Conservation (phyloP, 2,888 invertebrate species). For the Andrena hattorfiana region DNA sequence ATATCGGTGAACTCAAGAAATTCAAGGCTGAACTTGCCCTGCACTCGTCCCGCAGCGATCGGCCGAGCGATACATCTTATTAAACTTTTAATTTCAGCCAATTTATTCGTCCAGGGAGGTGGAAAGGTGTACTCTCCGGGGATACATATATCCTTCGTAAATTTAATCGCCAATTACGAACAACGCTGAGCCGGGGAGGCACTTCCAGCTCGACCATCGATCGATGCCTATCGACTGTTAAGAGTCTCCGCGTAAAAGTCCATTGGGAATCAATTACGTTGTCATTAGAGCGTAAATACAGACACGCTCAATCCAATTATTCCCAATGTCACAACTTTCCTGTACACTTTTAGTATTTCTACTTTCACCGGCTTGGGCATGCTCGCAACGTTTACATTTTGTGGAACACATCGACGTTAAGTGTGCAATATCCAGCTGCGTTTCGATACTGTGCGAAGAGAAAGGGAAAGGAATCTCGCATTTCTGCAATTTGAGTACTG, state of each 20-base stretch:
- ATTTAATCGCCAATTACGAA: slow-evolving; percentile 75
- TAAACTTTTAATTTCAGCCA: slow-evolving; percentile 72
- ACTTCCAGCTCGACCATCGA: slow-evolving; percentile 62
- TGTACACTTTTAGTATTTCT: neutral
- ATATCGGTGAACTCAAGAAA: slow-evolving; percentile 12
- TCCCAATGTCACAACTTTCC: neutral
- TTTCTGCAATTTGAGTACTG: neutral
- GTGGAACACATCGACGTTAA: neutral
- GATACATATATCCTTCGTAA: slow-evolving; percentile 63
- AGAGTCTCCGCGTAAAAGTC: slow-evolving; percentile 56
- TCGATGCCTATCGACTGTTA: slow-evolving; percentile 59
- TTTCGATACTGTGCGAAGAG: neutral
- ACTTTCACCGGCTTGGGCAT: neutral
- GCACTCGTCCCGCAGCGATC: slow-evolving; percentile 6
- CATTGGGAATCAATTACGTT: slow-evolving; percentile 72
- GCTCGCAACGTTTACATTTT: neutral
- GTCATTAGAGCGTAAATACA: slow-evolving; percentile 62
- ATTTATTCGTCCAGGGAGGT: slow-evolving; percentile 67
- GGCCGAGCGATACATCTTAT: slow-evolving; percentile 39
- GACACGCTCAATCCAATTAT: slow-evolving; percentile 1
- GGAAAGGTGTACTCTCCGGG: slow-evolving; percentile 48
- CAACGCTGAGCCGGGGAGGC: slow-evolving; percentile 55
- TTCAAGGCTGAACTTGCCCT: slow-evolving; percentile 16
- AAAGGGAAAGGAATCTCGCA: neutral
- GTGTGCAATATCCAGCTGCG: neutral